These are phyloP conservation scores for Eledona agricola DNA, from an alignment of 2,888 invertebrate species.

Conservation along the genomic window DNA sequence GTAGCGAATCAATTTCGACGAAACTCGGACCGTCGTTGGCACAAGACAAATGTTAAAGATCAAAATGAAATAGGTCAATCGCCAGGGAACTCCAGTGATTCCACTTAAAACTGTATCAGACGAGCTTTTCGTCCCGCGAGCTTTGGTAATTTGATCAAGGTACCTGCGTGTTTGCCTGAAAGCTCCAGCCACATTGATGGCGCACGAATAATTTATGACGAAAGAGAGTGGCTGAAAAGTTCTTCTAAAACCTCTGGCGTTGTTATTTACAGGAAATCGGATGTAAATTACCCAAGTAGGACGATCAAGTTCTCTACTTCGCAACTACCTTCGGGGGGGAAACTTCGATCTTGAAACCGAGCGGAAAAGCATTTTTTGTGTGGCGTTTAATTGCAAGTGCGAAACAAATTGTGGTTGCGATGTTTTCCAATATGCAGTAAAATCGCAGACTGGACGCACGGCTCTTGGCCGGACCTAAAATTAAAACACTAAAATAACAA, in stretches of 20 bases:
- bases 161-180: conserved; percentile 55
- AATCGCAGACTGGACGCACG: conserved; percentile 22
- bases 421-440: conserved; percentile 39
- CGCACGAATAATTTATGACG: conserved; percentile 58
- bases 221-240: conserved; percentile 58
- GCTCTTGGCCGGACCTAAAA: conserved; percentile 42
- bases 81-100: conserved; percentile 36
- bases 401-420: conserved; percentile 23
- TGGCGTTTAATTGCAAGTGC: conserved; percentile 1
- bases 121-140: conserved; percentile 49
- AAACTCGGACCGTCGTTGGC: conserved; percentile 10
- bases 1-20: conserved; percentile 18
- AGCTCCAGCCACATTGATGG: conserved; percentile 57
- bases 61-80: conserved; percentile 38
- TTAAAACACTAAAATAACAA: conserved; percentile 47
- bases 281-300: conserved; percentile 35
- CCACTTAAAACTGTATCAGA: conserved; percentile 38
- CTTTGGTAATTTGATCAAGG: conserved; percentile 57
- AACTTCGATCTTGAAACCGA: conserved; percentile 4
- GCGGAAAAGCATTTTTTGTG: background rate
- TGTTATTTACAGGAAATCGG: conserved; percentile 41
- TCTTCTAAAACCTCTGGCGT: conserved; percentile 44
- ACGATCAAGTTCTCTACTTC: conserved; percentile 14
- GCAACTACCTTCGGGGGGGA: conserved; percentile 1
- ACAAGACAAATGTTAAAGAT: conserved; percentile 23